phyloP scores from a whole-genome alignment of 2,113 vertebrate species.

The Scolopax mira region DNA sequence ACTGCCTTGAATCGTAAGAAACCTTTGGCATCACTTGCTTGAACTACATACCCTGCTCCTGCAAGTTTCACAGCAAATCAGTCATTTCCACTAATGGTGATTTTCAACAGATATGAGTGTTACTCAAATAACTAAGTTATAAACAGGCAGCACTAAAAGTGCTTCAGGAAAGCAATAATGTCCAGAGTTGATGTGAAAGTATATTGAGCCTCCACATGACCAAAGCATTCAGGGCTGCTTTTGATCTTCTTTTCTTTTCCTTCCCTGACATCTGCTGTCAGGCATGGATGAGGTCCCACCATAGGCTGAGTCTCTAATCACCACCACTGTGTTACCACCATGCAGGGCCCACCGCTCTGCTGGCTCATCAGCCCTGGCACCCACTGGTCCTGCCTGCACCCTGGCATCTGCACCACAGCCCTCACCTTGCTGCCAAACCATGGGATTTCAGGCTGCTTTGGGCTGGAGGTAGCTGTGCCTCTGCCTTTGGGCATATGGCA shows the following conservation, averaged over 20 bases:
- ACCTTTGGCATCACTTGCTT: background rate
- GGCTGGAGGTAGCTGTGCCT: background rate
- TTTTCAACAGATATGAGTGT: background rate
- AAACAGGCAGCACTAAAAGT: background rate
- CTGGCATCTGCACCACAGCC: background rate
- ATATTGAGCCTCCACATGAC: accelerated
- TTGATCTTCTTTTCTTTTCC: background rate
- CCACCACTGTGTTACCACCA: background rate
- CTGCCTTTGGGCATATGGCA: background rate
- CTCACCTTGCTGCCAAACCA: background rate
- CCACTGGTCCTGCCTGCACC: background rate
- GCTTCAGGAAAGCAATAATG: background rate
- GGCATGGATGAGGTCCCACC: background rate
- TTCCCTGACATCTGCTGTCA: background rate
- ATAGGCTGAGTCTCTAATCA: background rate
- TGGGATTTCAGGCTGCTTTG: background rate
- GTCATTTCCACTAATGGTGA: background rate
- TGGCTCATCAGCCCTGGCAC: accelerated
- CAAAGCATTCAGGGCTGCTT: background rate
- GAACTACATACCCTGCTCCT: background rate
- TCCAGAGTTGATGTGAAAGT: background rate
- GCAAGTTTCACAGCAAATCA: background rate
- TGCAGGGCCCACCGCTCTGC: accelerated
- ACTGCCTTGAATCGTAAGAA: background rate
- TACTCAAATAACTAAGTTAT: background rate